Conservation (phyloP, 2,113 vertebrate species). For the Mastomys coucha region DNA sequence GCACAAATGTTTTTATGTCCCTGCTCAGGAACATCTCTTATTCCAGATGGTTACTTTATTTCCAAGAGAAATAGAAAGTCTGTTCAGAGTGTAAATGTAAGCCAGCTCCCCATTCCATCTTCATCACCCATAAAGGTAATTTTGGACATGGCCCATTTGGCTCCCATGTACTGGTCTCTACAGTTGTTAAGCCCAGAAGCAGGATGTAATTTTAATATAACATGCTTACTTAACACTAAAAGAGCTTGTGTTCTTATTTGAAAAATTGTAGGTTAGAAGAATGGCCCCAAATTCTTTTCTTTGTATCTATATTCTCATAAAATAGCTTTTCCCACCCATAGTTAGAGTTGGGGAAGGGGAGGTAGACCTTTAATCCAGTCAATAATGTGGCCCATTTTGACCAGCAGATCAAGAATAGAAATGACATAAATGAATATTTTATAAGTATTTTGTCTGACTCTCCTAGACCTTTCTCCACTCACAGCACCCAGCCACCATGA, state of each 20-base stretch:
- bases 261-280: background rate
- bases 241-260: background rate
- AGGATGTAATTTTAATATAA: background rate
- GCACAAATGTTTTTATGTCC: background rate
- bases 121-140: background rate
- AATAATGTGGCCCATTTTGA: background rate
- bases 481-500: background rate
- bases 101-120: background rate
- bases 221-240: background rate
- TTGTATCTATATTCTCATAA: background rate
- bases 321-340: background rate
- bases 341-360: background rate
- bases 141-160: background rate
- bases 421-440: background rate
- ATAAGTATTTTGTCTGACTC: background rate
- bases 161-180: background rate
- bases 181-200: background rate
- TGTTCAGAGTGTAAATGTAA: background rate
- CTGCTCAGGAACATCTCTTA: background rate
- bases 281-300: background rate
- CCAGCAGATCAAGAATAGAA: background rate
- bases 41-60: constrained; percentile 23
- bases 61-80: constrained; percentile 36
- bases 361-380: background rate
- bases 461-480: background rate